phyloP scores from a whole-genome alignment of 2,888 invertebrate species.

The Drosophila ochracea region DNA sequence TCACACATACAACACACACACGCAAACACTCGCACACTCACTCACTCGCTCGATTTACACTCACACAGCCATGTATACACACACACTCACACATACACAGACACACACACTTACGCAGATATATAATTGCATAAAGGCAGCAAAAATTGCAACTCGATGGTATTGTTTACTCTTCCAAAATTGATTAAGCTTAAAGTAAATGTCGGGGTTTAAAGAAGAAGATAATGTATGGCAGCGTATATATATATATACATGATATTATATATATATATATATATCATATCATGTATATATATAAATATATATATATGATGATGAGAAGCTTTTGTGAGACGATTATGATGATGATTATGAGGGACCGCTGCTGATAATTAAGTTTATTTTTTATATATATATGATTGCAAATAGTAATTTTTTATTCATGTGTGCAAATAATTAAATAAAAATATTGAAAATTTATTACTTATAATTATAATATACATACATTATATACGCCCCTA shows the following conservation, averaged over 20 bases:
- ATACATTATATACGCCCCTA: conserved; percentile 72
- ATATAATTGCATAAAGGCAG: conserved; percentile 74
- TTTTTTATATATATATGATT: conserved; percentile 82
- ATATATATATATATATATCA: conserved; percentile 26
- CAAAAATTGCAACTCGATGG: conserved; percentile 81
- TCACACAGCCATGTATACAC: conserved; percentile 59
- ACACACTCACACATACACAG: conserved; percentile 25
- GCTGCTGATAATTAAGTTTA: conserved; percentile 79
- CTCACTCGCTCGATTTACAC: conserved; percentile 41
- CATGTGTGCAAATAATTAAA: conserved; percentile 81
- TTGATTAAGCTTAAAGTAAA: conserved; percentile 76
- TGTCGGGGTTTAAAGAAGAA: conserved; percentile 20
- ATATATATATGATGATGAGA: conserved; percentile 40
- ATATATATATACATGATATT: conserved; percentile 39
- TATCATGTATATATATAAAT: conserved; percentile 26
- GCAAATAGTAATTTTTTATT: conserved; percentile 81
- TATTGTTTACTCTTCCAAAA: conserved; percentile 81
- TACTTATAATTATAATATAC: conserved; percentile 76
- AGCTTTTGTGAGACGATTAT: conserved; percentile 27
- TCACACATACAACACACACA: conserved; percentile 25
- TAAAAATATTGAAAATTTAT: conserved; percentile 76
- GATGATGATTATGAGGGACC: conserved; percentile 45
- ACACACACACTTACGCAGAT: conserved; percentile 52
- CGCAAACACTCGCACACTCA: conserved; percentile 30
- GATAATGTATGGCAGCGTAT: conserved; percentile 29